These are phyloP conservation scores for Drosophila littoralis DNA, from an alignment of 1,140 invertebrate species.

Conservation along the genomic window DNA sequence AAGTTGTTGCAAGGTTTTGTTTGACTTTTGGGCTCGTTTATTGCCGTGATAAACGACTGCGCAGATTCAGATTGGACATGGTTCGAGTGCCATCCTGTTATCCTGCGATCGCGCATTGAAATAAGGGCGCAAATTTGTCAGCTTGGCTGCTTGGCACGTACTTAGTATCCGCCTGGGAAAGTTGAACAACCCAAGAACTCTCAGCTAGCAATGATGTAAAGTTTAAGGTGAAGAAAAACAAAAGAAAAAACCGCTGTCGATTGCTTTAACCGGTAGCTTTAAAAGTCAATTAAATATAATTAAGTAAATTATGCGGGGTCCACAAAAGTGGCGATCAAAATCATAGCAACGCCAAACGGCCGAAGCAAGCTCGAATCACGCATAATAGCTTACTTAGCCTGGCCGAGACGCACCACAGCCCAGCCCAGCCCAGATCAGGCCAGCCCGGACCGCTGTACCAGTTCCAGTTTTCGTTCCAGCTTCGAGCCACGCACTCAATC, in stretches of 20 bases:
- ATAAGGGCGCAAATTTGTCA: slow-evolving; percentile 73
- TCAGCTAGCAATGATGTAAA: not conserved
- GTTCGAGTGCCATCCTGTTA: slow-evolving; percentile 56
- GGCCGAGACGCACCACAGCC: slow-evolving; percentile 28
- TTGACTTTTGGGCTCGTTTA: slow-evolving; percentile 65
- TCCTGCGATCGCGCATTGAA: slow-evolving; percentile 13
- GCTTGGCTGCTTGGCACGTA: slow-evolving; percentile 54
- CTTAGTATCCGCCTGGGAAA: slow-evolving; percentile 47
- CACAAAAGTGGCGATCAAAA: slow-evolving; percentile 53
- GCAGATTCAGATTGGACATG: slow-evolving; percentile 71
- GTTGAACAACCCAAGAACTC: slow-evolving; percentile 19
- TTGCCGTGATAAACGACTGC: slow-evolving; percentile 46
- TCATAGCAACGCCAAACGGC: slow-evolving; percentile 60
- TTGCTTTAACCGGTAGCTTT: slow-evolving; percentile 73
- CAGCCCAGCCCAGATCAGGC: not conserved
- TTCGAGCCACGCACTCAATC: slow-evolving; percentile 65
- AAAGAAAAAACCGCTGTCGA: slow-evolving; percentile 12
- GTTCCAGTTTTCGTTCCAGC: slow-evolving; percentile 14
- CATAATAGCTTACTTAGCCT: slow-evolving; percentile 82
- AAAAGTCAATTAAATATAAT: slow-evolving; percentile 82
- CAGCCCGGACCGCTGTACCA: not conserved
- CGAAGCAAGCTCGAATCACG: slow-evolving; percentile 57
- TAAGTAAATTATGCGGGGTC: slow-evolving; percentile 79
- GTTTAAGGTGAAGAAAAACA: not conserved
- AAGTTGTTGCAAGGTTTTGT: slow-evolving; percentile 10